Conservation (phyloP, 2,888 invertebrate genomes). For the Octodonta nipae region DNA sequence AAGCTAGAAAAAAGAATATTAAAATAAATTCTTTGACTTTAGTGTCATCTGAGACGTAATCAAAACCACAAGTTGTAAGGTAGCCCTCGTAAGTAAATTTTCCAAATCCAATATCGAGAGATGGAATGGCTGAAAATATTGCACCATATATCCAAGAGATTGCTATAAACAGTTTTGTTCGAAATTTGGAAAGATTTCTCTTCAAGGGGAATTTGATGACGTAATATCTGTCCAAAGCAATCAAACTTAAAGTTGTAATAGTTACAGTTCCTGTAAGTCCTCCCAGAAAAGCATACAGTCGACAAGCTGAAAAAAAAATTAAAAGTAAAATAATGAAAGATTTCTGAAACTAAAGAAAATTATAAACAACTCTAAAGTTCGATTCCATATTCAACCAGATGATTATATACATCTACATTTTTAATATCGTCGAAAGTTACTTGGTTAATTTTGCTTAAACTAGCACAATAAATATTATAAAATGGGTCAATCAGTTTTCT, state of each 20-base stretch:
- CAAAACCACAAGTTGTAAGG: constrained; percentile 73
- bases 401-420: too few species aligned
- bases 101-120: constrained; percentile 55
- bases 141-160: constrained; percentile 62
- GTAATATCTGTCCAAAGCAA: constrained; percentile 68
- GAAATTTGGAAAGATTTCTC: constrained; percentile 46
- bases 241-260: constrained; percentile 66
- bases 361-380: too few species aligned
- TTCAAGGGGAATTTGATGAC: constrained; percentile 69
- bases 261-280: constrained; percentile 70
- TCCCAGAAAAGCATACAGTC: constrained; percentile 66
- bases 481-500: too few species aligned
- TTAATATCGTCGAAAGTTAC: too few species aligned
- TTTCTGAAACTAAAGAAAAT: too few species aligned
- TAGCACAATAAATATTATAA: too few species aligned
- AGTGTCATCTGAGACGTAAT: constrained; percentile 58
- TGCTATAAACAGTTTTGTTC: constrained; percentile 46
- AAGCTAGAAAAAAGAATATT: constrained; percentile 61
- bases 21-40: constrained; percentile 56
- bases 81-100: constrained; percentile 73
- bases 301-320: constrained; percentile 48
- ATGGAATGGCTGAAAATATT: constrained; percentile 56
- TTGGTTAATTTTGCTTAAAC: too few species aligned
- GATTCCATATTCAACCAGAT: too few species aligned
- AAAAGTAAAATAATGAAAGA: too few species aligned